Evolutionary conservation across 2,113 vertebrate species (phyloP), one percentile per base, ranked within the genome.

Genomic region (Ochotona princeps): DNA sequence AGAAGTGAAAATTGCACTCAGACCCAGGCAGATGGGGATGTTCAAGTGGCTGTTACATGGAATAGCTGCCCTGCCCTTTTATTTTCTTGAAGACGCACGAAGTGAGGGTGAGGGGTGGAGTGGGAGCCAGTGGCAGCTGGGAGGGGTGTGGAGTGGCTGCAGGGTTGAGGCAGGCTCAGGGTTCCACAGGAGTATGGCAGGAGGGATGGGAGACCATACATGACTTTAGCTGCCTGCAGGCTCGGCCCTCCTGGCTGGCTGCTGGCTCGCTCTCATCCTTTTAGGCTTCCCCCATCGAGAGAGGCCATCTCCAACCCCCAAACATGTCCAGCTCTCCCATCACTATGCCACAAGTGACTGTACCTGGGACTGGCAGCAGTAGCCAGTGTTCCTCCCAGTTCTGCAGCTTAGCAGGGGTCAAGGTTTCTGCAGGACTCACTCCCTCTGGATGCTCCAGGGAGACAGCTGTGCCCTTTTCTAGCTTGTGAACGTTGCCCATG

Each of bases 81-180:
- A 30, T 60, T 83, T 38, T 85, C 89, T 76, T 35, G 61, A 85
- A 47, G 60, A 79, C 79, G 75, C 66, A 25, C 35, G 15, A 78
- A 32, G 13, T 30, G 25, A 92, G 69, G 73, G 49, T 10, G 12
- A 35, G 26, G 72, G 57, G 13, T 63, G 44, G 23, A 32, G 65
- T 30, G 28, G 51, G 38, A 35, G 30, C 20, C 38, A n/a, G 67
- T 30, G 60, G 61, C 60, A 30, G 49, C 2, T 44, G n/a, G 32
- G n/a, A 73, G 38, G 17, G 38, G 18, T 32, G 28, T 60, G 54
- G 23, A 44, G 8, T 30, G 20, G 35, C 54, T 10, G 17, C 7
- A 5, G n/a, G 73, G 17, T 23, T 0, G 0, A 9, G 20, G 76
- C 25, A 49, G 76, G 47, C 66, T 0, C 20, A 11, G 78, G 2